Evolutionary conservation across 2,888 invertebrate species (phyloP).

Genomic region (Meloe dianella): DNA sequence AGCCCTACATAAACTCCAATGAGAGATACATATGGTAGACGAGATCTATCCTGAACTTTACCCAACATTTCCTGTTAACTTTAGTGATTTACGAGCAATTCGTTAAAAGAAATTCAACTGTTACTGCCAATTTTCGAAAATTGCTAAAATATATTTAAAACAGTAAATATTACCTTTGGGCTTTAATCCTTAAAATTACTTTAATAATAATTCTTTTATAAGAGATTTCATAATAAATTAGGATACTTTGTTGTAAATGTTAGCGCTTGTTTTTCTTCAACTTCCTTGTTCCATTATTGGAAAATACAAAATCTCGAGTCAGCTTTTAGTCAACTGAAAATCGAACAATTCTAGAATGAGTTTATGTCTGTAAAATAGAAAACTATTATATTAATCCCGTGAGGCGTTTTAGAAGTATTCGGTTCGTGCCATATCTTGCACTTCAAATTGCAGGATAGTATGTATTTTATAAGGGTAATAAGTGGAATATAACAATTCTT

Average conservation of each 20-base stretch:
- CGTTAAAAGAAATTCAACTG: slow-evolving; percentile 2
- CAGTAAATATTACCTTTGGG: not conserved
- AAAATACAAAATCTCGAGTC: not conserved
- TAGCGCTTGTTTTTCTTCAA: not conserved
- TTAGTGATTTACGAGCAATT: not conserved
- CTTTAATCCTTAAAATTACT: not conserved
- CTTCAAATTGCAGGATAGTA: slow-evolving; percentile 29
- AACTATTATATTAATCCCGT: not conserved
- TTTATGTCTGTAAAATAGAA: not conserved
- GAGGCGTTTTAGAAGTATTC: slow-evolving; percentile 9
- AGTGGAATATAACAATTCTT: slow-evolving; percentile 34
- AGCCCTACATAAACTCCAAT: slow-evolving; percentile 15
- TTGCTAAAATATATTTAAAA: not conserved
- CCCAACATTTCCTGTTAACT: slow-evolving; percentile 6
- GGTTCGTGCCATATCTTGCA: slow-evolving; percentile 29
- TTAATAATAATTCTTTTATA: not conserved
- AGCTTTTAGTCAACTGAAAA: slow-evolving; percentile 6
- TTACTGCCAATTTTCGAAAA: slow-evolving; percentile 3
- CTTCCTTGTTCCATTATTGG: not conserved
- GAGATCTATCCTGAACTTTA: slow-evolving; percentile 8
- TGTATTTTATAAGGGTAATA: slow-evolving; percentile 36
- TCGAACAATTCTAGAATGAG: not conserved
- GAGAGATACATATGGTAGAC: slow-evolving; percentile 15
- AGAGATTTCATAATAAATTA: not conserved
- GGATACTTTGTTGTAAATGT: not conserved